Conservation (phyloP, 2,888 invertebrate genomes). For the Antheraea assamensis region DNA sequence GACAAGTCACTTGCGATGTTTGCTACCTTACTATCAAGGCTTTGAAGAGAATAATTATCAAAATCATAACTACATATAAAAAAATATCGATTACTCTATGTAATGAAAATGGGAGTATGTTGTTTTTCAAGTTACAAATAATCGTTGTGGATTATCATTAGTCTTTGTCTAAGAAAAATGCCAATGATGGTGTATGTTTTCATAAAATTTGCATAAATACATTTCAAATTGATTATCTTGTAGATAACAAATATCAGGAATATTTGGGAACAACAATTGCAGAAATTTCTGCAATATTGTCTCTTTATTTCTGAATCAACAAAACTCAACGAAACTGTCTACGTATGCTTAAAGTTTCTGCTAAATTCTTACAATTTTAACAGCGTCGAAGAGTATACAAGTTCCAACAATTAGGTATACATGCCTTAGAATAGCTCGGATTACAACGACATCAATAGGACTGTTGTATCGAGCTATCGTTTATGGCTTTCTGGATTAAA, state of each 20-base stretch:
- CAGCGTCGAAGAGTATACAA: conserved; percentile 17
- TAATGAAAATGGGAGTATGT: conserved; percentile 14
- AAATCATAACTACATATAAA: no score
- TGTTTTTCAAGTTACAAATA: conserved; percentile 9
- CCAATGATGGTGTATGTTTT: conserved; percentile 1
- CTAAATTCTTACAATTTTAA: conserved; percentile 17
- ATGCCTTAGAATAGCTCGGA: conserved; percentile 35
- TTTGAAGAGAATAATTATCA: no score
- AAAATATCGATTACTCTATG: background rate
- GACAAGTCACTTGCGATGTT: no score
- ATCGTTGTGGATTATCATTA: background rate
- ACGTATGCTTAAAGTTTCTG: background rate
- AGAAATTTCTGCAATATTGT: conserved; percentile 13
- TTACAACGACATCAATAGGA: conserved; percentile 30
- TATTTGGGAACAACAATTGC: conserved; percentile 23
- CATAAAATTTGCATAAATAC: conserved; percentile 3
- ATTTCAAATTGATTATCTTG: background rate
- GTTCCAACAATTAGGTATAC: background rate
- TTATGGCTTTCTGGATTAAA: conserved; percentile 36
- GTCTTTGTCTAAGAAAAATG: conserved; percentile 9
- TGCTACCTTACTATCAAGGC: no score
- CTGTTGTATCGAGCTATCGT: conserved; percentile 15
- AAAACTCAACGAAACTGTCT: conserved; percentile 14
- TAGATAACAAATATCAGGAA: background rate
- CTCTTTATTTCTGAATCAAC: conserved; percentile 6